Conservation (phyloP, 1,140 invertebrate genomes). For the Monomorium pharaonis region DNA sequence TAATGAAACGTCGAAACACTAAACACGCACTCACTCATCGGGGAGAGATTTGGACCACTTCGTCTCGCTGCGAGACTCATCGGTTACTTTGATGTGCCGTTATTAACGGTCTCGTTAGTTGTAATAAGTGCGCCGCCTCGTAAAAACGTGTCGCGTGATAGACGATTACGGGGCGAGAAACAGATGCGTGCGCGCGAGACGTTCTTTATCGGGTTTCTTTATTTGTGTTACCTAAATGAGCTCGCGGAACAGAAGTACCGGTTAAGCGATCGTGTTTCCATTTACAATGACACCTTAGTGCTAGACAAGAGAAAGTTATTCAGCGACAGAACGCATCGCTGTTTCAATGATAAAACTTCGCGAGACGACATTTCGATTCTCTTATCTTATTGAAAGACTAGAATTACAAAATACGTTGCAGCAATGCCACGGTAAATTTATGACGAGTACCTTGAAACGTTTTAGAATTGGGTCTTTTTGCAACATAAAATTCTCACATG, state of each 20-base stretch:
- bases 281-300: neutral
- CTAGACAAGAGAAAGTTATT: neutral
- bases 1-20: conserved; percentile 37
- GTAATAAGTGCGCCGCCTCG: conserved; percentile 8
- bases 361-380: neutral
- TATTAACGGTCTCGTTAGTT: conserved; percentile 41
- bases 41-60: neutral
- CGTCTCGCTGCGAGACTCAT: neutral
- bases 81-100: conserved; percentile 44
- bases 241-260: neutral
- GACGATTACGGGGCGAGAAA: conserved; percentile 12
- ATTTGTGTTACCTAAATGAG: conserved; percentile 26
- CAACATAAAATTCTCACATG: neutral
- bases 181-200: neutral
- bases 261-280: neutral
- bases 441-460: neutral
- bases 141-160: conserved; percentile 39
- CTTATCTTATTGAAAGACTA: neutral
- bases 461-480: neutral
- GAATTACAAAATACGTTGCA: neutral
- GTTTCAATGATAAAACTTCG: neutral
- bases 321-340: neutral
- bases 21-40: conserved; percentile 18
- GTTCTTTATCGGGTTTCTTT: conserved; percentile 31
- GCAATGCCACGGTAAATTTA: neutral